A percentile compares a stretch with the other conserved stretches of the same genome.
These are phyloP conservation scores for Pseudolaguvia tuberculata DNA, from an alignment of 2,113 vertebrate species.

Conservation along the genomic window DNA sequence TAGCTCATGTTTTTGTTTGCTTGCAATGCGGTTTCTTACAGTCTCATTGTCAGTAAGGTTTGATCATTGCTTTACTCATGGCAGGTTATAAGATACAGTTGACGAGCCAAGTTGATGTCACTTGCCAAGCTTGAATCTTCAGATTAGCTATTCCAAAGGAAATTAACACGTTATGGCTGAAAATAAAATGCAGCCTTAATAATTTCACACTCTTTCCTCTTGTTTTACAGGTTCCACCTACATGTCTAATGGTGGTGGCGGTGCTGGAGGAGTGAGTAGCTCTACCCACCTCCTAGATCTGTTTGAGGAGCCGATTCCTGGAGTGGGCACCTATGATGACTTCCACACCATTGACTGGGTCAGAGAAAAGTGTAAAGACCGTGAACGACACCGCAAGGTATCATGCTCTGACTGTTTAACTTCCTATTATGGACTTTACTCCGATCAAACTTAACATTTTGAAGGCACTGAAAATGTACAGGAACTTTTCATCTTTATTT, in stretches of 20 bases:
- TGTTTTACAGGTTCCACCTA: constrained; percentile 82
- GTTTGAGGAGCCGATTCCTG: constrained; percentile 95
- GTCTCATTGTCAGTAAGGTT: no score
- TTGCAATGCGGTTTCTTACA: no score
- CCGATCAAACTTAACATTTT: neutral
- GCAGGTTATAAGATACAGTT: neutral
- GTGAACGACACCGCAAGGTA: constrained; percentile 94
- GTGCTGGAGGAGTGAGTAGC: constrained; percentile 78
- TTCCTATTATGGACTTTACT: neutral
- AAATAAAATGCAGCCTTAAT: neutral
- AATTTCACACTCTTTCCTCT: constrained; percentile 22
- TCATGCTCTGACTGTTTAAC: neutral
- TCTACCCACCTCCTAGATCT: constrained; percentile 93
- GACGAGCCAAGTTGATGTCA: neutral
- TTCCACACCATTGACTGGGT: constrained; percentile 99
- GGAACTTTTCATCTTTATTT: no score
- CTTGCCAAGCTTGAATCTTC: neutral
- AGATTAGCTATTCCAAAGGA: neutral
- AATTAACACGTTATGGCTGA: neutral
- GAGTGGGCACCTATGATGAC: constrained; percentile 96
- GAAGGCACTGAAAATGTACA: no score
- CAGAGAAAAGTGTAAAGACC: constrained; percentile 95
- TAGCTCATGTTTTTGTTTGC: no score
- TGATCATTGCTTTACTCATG: neutral
- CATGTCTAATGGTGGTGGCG: constrained; percentile 88